These are phyloP conservation scores for Ridgeia piscesae DNA, from an alignment of 1,140 invertebrate species.

Conservation along the genomic window DNA sequence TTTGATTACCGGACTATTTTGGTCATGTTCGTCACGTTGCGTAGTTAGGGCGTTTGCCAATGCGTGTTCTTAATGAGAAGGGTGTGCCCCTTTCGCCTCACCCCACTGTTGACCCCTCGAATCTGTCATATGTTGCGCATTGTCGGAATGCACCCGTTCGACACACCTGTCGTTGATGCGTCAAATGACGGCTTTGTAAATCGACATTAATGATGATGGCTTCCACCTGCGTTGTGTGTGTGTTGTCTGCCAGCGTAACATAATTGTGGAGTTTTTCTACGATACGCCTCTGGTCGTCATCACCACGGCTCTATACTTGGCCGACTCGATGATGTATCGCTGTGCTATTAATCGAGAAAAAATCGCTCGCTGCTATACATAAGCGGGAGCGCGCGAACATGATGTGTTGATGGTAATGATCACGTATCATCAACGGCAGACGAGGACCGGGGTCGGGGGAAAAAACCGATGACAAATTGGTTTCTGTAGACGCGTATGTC, in stretches of 20 bases:
- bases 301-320: not conserved
- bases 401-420: not conserved
- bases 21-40: not conserved
- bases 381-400: not conserved
- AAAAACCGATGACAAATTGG: not conserved
- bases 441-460: not conserved
- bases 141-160: not conserved
- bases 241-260: not conserved
- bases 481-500: not conserved
- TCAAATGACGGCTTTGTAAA: not conserved
- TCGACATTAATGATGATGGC: not conserved
- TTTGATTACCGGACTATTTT: not conserved
- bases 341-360: not conserved
- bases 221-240: not conserved
- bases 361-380: not conserved
- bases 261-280: not conserved
- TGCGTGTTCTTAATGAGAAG: not conserved
- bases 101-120: not conserved
- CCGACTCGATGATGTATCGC: not conserved
- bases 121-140: not conserved
- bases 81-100: not conserved
- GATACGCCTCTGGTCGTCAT: not conserved
- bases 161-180: not conserved
- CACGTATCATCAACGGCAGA: not conserved
- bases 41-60: not conserved